phyloP scores from a whole-genome alignment of 2,113 vertebrate genomes.

The Clarias batrachus region DNA sequence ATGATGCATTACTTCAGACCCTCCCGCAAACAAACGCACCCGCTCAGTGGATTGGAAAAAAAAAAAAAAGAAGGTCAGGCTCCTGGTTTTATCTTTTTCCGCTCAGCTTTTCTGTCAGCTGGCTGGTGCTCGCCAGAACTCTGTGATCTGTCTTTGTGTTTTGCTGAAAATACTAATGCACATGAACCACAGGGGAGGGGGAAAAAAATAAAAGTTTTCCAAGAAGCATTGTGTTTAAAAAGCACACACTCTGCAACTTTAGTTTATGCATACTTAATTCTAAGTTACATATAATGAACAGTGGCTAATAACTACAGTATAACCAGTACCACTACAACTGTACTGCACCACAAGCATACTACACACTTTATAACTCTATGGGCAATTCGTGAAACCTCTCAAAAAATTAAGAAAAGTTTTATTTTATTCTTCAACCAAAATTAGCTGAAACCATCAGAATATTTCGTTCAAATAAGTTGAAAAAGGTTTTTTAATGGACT shows the following conservation, averaged over 20 bases:
- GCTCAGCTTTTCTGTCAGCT: conserved; percentile 47
- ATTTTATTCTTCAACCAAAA: not conserved
- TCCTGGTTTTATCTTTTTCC: conserved; percentile 59
- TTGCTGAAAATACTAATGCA: not conserved
- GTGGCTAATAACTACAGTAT: not conserved
- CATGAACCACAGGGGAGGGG: not conserved
- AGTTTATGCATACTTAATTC: not conserved
- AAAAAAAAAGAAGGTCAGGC: conserved; percentile 59
- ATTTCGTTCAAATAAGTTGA: too few species aligned
- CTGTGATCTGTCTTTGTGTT: not conserved
- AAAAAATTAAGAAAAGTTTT: not conserved
- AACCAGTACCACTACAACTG: not conserved
- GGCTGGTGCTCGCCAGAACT: not conserved
- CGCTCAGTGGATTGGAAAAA: conserved; percentile 50
- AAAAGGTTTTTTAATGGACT: not conserved
- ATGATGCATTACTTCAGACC: conserved; percentile 16
- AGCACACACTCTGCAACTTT: not conserved
- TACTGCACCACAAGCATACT: too few species aligned
- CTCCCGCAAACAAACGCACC: not conserved
- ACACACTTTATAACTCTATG: not conserved
- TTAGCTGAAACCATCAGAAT: not conserved
- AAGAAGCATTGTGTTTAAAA: not conserved
- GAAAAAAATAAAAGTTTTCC: not conserved
- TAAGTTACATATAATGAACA: not conserved
- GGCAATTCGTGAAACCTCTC: not conserved